Conservation (phyloP, 2,797 vertebrate genomes). For the Huso huso region DNA sequence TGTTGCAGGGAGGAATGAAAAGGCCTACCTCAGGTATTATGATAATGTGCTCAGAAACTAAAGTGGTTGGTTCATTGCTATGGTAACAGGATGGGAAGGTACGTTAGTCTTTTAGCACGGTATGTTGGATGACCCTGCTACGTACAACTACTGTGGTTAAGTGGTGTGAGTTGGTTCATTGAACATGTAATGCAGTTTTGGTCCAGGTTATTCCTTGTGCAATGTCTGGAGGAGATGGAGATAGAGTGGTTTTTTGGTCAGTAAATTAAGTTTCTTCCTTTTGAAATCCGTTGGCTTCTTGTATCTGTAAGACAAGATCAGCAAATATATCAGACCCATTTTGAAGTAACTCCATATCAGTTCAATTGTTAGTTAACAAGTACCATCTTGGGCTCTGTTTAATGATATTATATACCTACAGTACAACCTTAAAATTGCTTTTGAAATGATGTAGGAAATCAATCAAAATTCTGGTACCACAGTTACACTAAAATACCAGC, state of each 20-base stretch:
- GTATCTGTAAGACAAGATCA: slow-evolving; percentile 67
- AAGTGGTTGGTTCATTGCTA: slow-evolving; percentile 31
- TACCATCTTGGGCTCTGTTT: too few relatives aligned
- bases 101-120: slow-evolving; percentile 3
- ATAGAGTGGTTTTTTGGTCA: slow-evolving; percentile 97
- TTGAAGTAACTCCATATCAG: too few relatives aligned
- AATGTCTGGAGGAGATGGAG: slow-evolving; percentile 95
- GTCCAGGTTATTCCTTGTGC: slow-evolving; percentile 78
- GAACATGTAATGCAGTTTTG: not conserved
- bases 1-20: too few relatives aligned
- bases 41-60: too few relatives aligned
- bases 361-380: too few relatives aligned
- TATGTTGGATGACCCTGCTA: slow-evolving; percentile 16
- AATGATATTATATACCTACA: too few relatives aligned
- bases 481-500: too few relatives aligned
- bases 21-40: too few relatives aligned
- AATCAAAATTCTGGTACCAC: too few relatives aligned
- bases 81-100: slow-evolving; percentile 23
- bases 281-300: slow-evolving; percentile 98
- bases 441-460: too few relatives aligned
- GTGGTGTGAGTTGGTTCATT: slow-evolving; percentile 9
- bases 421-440: too few relatives aligned
- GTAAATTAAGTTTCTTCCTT: slow-evolving; percentile 92
- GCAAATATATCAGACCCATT: not conserved
- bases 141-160: not conserved